Base-by-base conservation (phyloP, 2,797 vertebrate species). In the Fistularia commersonii region DNA sequence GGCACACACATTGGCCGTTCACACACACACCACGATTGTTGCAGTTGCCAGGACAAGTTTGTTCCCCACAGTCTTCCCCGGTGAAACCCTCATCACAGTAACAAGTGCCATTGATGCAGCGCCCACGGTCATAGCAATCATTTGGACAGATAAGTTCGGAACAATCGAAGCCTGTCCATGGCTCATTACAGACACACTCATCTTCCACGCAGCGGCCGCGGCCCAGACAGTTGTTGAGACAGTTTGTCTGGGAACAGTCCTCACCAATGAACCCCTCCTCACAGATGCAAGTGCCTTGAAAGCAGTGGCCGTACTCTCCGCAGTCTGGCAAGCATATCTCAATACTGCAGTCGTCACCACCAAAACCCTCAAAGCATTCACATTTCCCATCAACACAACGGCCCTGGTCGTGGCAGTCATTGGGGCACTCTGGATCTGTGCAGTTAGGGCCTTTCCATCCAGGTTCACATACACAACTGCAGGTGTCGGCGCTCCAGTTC, bases 331-430 rank as follows among this genome's bases (percentile, higher is more conserved):
- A 65, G 54, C 97, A 99, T n/a, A 94, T 64, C 74, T 98, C 94
- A 11, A 77, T 76, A 0, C 91, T 3, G n/a, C 97, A 99, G 89
- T 96, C 94, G 0, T 88, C 84, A 0, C 96, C 96, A 0, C 85
- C 69, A 7, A 93, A 99, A 44, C 95, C 93, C 39, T 95, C 93
- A 4, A 98, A 98, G 84, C 97, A 99, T 57, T 92, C 39, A 0
- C 97, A 99, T 11, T 84, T 82, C 5, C 96, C 97, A 0, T 92
- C 83, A 51, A 95, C 66, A 0, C 97, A 99, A 73, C 89, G 94
- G 45, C 97, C 97, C 84, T 99, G 97, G 88, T 99, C 97, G 0
- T 94, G 96, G 76, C 97, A 99, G 87, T 96, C 95, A 0, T 88
- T 82, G 0, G 93, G 92, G 42, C 97, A 99, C 46, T 92, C 87